Evolutionary conservation across 2,888 invertebrate genomes (phyloP).

Genomic region (Pachycephus smyrnensis): DNA sequence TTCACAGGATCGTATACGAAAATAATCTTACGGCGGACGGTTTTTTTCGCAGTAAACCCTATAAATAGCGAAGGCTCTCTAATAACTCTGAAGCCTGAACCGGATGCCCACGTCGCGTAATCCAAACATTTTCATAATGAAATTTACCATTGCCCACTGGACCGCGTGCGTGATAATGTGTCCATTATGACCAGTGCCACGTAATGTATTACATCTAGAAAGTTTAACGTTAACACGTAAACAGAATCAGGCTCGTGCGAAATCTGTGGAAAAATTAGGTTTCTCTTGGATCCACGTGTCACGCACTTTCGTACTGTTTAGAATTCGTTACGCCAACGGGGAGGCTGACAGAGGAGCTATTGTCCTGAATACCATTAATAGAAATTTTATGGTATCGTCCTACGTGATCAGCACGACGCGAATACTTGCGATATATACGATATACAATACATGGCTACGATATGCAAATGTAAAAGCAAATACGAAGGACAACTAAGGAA

Average conservation of each 20-base stretch:
- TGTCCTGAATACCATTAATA: not conserved
- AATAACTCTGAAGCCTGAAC: slow-evolving; percentile 11
- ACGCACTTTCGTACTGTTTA: not conserved
- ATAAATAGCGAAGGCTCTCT: not conserved
- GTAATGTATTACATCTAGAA: not conserved
- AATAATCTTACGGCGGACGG: not conserved
- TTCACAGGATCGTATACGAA: not conserved
- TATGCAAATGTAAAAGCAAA: not conserved
- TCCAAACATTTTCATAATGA: slow-evolving; percentile 28
- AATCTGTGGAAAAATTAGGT: not conserved
- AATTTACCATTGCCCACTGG: slow-evolving; percentile 34
- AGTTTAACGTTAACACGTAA: not conserved
- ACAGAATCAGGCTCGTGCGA: not conserved
- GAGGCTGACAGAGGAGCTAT: not conserved
- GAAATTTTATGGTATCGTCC: not conserved
- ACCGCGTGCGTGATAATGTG: slow-evolving; percentile 24
- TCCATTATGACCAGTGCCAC: not conserved
- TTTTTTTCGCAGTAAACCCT: not conserved
- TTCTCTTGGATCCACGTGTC: not conserved
- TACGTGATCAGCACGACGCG: not conserved
- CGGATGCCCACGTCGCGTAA: slow-evolving; percentile 23
- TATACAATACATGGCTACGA: not conserved
- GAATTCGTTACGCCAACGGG: not conserved
- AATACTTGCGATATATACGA: not conserved
- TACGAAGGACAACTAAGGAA: not conserved